Conservation (phyloP, 2,888 invertebrate species). For the Rutpela maculata region DNA sequence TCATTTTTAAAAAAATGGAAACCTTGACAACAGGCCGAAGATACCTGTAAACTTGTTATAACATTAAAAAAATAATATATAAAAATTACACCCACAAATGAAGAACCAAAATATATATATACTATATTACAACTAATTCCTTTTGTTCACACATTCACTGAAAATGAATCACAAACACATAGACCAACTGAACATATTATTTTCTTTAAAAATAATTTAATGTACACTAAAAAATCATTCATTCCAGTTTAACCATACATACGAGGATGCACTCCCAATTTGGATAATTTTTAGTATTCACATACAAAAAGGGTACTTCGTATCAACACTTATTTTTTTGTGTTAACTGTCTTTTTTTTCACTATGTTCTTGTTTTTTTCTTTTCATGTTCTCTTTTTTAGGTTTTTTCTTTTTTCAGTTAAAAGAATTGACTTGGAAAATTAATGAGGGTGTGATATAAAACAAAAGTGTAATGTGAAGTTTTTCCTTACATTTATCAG, state of each 20-base stretch:
- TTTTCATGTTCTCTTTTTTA: constrained; percentile 33
- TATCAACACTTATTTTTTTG: constrained; percentile 16
- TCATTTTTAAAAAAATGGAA: constrained; percentile 56
- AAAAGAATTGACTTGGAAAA: constrained; percentile 34
- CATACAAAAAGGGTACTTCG: constrained; percentile 13
- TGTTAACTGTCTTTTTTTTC: constrained; percentile 20
- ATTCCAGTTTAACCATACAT: constrained; percentile 11
- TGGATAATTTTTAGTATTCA: constrained; percentile 3
- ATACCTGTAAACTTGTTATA: constrained; percentile 68
- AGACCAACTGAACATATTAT: constrained; percentile 13
- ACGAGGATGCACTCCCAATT: constrained; percentile 2
- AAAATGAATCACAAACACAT: constrained; percentile 25
- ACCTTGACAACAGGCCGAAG: constrained; percentile 67
- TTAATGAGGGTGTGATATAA: constrained; percentile 59
- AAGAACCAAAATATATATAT: constrained; percentile 28
- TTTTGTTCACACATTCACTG: constrained; percentile 23
- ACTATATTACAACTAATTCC: constrained; percentile 21
- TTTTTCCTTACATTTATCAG: constrained; percentile 61
- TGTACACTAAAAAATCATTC: constrained; percentile 12
- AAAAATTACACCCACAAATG: constrained; percentile 46
- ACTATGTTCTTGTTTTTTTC: constrained; percentile 31
- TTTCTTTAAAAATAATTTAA: constrained; percentile 14
- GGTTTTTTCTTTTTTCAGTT: constrained; percentile 27
- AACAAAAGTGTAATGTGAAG: constrained; percentile 65
- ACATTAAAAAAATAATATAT: constrained; percentile 52